These are phyloP conservation scores for Chelonus formosanus DNA, from an alignment of 2,888 invertebrate genomes.

Conservation along the genomic window DNA sequence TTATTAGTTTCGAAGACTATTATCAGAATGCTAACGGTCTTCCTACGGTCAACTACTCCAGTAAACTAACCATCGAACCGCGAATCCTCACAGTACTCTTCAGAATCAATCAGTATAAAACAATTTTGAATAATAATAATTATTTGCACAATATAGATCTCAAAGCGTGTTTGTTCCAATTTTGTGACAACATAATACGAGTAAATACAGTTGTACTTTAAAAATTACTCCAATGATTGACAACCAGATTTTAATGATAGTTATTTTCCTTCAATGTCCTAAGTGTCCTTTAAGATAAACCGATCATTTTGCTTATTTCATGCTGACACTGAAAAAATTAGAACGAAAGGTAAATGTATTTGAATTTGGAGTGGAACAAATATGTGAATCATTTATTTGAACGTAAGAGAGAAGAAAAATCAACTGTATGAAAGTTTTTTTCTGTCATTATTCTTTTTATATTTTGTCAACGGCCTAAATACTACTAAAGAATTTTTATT, in stretches of 20 bases:
- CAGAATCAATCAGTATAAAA: conserved; percentile 37
- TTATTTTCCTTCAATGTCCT: too few species aligned
- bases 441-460: conserved; percentile 9
- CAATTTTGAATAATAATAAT: conserved; percentile 34
- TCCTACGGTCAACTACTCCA: conserved; percentile 22
- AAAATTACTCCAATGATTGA: too few species aligned
- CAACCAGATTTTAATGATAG: too few species aligned
- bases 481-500: conserved; percentile 9
- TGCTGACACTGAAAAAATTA: too few species aligned
- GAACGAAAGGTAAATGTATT: too few species aligned
- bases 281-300: too few species aligned
- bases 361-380: too few species aligned
- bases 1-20: conserved; percentile 19
- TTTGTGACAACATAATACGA: too few species aligned
- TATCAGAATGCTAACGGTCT: conserved; percentile 45
- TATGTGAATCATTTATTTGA: too few species aligned
- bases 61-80: conserved; percentile 47
- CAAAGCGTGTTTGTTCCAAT: too few species aligned
- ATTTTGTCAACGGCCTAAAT: conserved; percentile 12
- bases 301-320: too few species aligned
- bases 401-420: not conserved
- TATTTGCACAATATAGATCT: not conserved
- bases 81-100: conserved; percentile 43
- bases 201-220: too few species aligned
- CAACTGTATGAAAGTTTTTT: not conserved